Evolutionary conservation across 2,113 vertebrate species (phyloP).

Genomic region (Paramisgurnus dabryanus): DNA sequence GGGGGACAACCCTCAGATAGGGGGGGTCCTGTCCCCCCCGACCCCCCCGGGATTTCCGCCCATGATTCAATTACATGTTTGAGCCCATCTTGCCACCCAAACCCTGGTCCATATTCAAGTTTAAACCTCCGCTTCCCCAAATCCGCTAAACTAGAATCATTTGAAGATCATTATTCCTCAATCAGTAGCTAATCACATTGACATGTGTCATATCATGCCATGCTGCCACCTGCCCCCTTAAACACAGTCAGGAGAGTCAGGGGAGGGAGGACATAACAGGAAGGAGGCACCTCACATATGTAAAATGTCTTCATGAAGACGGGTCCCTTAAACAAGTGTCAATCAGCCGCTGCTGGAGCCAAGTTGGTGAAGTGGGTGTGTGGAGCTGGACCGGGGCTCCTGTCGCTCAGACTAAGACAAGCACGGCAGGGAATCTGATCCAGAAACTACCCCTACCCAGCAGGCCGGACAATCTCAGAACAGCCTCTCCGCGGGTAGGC

Average conservation of each 20-base stretch:
- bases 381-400: conserved; percentile 52
- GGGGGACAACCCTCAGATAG: too few species aligned
- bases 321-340: conserved; percentile 73
- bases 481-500: conserved; percentile 53
- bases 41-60: too few species aligned
- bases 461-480: conserved; percentile 46
- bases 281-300: conserved; percentile 79
- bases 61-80: too few species aligned
- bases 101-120: conserved; percentile 49
- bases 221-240: conserved; percentile 72
- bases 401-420: conserved; percentile 68
- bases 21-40: too few species aligned
- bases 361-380: conserved; percentile 26
- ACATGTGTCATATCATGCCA: conserved; percentile 57
- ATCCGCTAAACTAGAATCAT: conserved; percentile 67
- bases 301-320: conserved; percentile 82
- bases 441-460: conserved; percentile 68
- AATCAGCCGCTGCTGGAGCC: conserved; percentile 70
- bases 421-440: conserved; percentile 66
- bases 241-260: conserved; percentile 77
- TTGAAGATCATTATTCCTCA: conserved; percentile 62
- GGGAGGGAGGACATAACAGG: conserved; percentile 73
- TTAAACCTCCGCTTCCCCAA: conserved; percentile 62
- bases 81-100: not conserved
- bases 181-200: conserved; percentile 44